Base-by-base conservation (phyloP, 2,888 invertebrate genomes). In the Platycnemis pennipes region DNA sequence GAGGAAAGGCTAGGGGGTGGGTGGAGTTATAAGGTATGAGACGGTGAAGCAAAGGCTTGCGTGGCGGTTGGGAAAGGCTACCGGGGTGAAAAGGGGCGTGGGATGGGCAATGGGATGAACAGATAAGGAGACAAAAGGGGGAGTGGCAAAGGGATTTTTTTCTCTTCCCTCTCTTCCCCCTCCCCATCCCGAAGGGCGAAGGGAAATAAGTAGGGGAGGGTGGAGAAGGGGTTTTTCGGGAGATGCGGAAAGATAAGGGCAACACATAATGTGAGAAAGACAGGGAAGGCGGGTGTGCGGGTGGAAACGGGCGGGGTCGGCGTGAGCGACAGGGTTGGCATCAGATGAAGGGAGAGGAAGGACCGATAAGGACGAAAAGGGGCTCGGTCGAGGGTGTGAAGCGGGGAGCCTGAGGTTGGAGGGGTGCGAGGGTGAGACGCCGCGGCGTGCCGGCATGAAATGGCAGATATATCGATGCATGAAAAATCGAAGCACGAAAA, bases 221-320 rank as follows among this genome's bases (percentile, higher is more conserved):
- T 37, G 31, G 37, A 37, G 37, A 77, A 77, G n/a, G 77, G 31
- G 37, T 4, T 31, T 37, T 37, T 13, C 19, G 13, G 77, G 77
- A 77, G 77, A 77, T 77, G 77, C 16, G 77, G 77, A 77, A 77
- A 77, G 77, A 77, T 77, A 77, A 77, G 77, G 16, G 31, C 77
- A 37, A 77, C 77, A 77, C 77, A 77, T 77, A 77, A 77, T 77
- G 77, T 77, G 77, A 77, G 77, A 77, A 77, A 77, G 77, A 77
- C 77, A 77, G 77, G 77, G 77, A 77, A 37, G 77, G 77, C 37
- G 77, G 31, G 37, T 22, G 5, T 2, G 11, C 4, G 77, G 37
- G 77, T 37, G 22, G 5, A 7, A 7, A 13, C 16, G n/a, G 69
- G 13, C 37, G 69, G 37, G 2, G 77, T 37, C 22, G 77, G 31